Evolutionary conservation across 2,888 invertebrate genomes (phyloP).

Genomic region (Neocrepidodera transversa): DNA sequence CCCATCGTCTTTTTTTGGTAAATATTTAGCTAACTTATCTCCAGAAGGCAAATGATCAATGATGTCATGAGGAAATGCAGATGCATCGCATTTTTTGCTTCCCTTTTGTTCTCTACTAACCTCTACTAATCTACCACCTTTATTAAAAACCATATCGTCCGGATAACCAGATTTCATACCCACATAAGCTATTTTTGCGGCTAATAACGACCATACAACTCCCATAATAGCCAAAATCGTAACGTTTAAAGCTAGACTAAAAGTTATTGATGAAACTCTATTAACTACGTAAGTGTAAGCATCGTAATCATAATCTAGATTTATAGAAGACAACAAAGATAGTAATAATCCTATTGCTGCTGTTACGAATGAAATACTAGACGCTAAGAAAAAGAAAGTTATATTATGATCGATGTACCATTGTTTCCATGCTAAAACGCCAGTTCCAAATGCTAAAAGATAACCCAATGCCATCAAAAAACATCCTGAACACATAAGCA

Average conservation of each 20-base stretch:
- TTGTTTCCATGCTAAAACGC: constrained; percentile 68
- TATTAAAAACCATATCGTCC: constrained; percentile 62
- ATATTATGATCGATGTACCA: constrained; percentile 75
- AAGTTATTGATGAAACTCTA: constrained; percentile 32
- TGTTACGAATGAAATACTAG: constrained; percentile 64
- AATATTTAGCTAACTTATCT: constrained; percentile 64
- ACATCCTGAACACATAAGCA: constrained; percentile 60
- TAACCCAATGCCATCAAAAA: constrained; percentile 64
- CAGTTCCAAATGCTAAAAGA: constrained; percentile 63
- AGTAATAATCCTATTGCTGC: constrained; percentile 57
- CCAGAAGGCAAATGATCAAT: constrained; percentile 64
- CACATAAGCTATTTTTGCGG: constrained; percentile 66
- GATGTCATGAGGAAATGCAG: constrained; percentile 63
- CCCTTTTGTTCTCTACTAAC: constrained; percentile 67
- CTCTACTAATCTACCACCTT: constrained; percentile 62
- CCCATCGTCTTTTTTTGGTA: constrained; percentile 54
- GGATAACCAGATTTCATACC: constrained; percentile 70
- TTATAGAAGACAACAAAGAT: constrained; percentile 37
- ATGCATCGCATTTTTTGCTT: constrained; percentile 62
- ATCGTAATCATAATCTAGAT: constrained; percentile 38
- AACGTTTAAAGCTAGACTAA: constrained; percentile 60
- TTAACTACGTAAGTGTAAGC: constrained; percentile 29
- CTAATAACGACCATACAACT: constrained; percentile 67
- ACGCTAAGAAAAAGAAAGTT: constrained; percentile 67
- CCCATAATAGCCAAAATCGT: constrained; percentile 68